A percentile compares a stretch with the other conserved stretches of the same genome.
These are phyloP conservation scores for Microctenopoma lineatum DNA, from an alignment of 2,797 vertebrate species.

Conservation along the genomic window DNA sequence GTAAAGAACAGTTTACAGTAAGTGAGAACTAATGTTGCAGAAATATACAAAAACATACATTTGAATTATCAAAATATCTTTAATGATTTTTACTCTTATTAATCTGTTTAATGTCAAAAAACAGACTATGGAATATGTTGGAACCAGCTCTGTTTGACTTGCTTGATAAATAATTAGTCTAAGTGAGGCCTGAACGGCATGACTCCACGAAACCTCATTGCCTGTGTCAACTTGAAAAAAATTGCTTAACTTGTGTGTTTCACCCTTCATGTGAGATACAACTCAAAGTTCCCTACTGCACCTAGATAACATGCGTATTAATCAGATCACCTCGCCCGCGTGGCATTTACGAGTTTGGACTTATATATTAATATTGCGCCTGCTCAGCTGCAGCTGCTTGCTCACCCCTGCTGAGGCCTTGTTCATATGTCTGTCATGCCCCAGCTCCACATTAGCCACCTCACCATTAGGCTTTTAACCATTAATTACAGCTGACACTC, in stretches of 20 bases:
- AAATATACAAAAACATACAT: neutral
- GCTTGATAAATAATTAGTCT: too few species aligned
- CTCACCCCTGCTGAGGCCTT: slow-evolving; percentile 23
- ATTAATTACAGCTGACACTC: slow-evolving; percentile 57
- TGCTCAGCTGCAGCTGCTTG: slow-evolving; percentile 9
- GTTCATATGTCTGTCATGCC: slow-evolving; percentile 31
- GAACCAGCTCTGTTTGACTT: too few species aligned
- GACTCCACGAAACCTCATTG: neutral
- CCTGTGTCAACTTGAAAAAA: neutral
- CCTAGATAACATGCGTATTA: neutral
- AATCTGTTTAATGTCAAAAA: neutral
- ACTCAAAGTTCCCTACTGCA: neutral
- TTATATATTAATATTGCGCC: slow-evolving; percentile 15
- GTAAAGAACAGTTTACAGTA: neutral
- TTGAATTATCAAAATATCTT: neutral
- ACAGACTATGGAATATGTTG: too few species aligned
- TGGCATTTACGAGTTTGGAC: slow-evolving; percentile 17
- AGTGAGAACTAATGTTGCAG: neutral
- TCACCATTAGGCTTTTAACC: slow-evolving; percentile 46
- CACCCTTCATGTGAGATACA: neutral
- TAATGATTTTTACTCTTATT: neutral
- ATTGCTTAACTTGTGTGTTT: neutral
- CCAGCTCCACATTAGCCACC: slow-evolving; percentile 42
- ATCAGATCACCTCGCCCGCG: neutral
- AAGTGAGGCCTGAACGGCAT: too few species aligned